Evolutionary conservation across 2,113 vertebrate species (phyloP), one percentile per base, ranked within the genome.

Genomic region (Cathartes aura): DNA sequence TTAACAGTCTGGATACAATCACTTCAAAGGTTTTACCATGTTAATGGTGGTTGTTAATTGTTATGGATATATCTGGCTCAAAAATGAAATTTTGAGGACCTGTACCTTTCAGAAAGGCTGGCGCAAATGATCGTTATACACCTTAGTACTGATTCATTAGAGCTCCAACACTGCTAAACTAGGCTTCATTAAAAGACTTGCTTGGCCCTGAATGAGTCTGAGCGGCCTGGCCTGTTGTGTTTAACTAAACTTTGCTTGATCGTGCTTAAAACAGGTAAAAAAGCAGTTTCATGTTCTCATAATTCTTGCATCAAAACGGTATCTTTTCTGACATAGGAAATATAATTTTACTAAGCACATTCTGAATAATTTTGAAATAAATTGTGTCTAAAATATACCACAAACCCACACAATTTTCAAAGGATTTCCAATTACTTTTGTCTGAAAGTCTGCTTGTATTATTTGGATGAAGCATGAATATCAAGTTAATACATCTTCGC

Each of bases 301-400:
- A 93, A 90, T 80, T 59, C 52, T 91, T 94, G 36, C 75, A 89
- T 95, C 74, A 90, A 60, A 96, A 94, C 17, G 52, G 55, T 75
- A 71, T 68, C 6, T 58, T 43, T 27, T 59, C 56, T 81, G 84
- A 93, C 92, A 84, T 18, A 76, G 72, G 80, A 91, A 95, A 96
- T 86, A 22, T 2, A 48, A 20, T 30, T 78, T 86, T 48, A 62
- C 10, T 71, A 58, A 66, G 13, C 24, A 74, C 8, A 53, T 71
- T 53, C 36, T 59, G 22, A 11, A 11, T 63, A 52, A 52, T 43
- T 88, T 42, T 88, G 16, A 90, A 73, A 60, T 50, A 68, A 48
- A 55, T 56, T 72, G 5, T 60, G 36, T 68, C 53, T 62, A 62
- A 90, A 88, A 59, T 56, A 52, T 17, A 78, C 24, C 21, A 40